A percentile compares a stretch with the other conserved stretches of the same genome.
Conservation (phyloP, 2,113 vertebrate species). For the Centropus unirufus region DNA sequence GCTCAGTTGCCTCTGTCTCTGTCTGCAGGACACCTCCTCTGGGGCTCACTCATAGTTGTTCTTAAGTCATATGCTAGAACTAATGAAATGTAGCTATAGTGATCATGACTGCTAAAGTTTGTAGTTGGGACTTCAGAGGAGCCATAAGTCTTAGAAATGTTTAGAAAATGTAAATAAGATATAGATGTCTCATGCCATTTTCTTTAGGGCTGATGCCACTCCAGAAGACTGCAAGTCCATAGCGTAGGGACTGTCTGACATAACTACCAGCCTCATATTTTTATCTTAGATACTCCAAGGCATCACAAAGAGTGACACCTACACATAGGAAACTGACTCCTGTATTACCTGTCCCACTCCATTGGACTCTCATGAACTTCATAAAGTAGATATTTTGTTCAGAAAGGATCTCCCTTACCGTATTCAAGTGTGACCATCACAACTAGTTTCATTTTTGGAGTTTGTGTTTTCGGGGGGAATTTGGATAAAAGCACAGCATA, state of each 20-base stretch:
- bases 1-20: not conserved
- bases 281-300: not conserved
- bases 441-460: not conserved
- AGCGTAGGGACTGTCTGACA: not conserved
- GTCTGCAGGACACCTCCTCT: not conserved
- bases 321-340: not conserved
- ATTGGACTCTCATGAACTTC: fast-evolving
- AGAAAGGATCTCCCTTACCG: not conserved
- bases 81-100: not conserved
- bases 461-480: not conserved
- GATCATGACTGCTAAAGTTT: not conserved
- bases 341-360: not conserved
- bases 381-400: not conserved
- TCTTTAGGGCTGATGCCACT: not conserved
- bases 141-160: not conserved
- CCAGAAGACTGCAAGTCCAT: not conserved
- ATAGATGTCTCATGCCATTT: not conserved
- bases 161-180: not conserved
- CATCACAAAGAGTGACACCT: not conserved
- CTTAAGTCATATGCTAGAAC: not conserved
- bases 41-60: not conserved
- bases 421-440: not conserved
- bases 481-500: not conserved
- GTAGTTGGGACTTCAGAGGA: not conserved
- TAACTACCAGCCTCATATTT: not conserved